Conservation (phyloP, 2,797 vertebrate genomes). For the Anabas testudineus region DNA sequence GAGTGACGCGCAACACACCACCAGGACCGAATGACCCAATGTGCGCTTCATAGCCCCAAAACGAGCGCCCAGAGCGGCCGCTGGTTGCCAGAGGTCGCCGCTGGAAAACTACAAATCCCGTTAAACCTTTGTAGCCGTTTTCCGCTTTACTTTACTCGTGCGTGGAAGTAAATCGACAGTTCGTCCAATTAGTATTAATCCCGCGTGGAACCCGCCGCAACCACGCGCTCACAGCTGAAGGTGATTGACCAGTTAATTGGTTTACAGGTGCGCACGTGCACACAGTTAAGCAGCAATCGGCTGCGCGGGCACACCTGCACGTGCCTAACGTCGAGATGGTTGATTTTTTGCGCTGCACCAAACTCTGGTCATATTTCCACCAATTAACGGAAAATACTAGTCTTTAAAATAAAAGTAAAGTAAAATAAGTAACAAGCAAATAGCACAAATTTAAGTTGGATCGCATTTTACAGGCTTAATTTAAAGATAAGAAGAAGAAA, state of each 20-base stretch:
- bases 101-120: background rate
- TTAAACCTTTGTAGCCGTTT: too few relatives aligned
- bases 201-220: rapidly evolving
- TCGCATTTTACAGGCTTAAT: too few relatives aligned
- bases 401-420: too few relatives aligned
- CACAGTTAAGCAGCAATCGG: background rate
- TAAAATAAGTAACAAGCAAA: background rate
- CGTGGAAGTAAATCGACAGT: background rate
- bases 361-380: too few relatives aligned
- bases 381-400: too few relatives aligned
- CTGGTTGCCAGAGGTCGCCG: too few relatives aligned
- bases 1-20: background rate
- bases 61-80: background rate
- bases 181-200: background rate
- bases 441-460: too few relatives aligned
- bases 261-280: slow-evolving; percentile 22
- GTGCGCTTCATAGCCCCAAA: slow-evolving; percentile 38
- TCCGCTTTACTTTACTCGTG: too few relatives aligned
- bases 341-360: too few relatives aligned
- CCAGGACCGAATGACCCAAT: rapidly evolving
- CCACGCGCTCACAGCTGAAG: slow-evolving; percentile 32
- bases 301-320: background rate
- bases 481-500: too few relatives aligned
- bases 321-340: background rate
- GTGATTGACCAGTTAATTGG: slow-evolving; percentile 40